Percentiles rank a stretch among this genome's conserved stretches.
These are phyloP conservation scores for Araneus ventricosus DNA, from an alignment of 1,140 invertebrate species.

Conservation along the genomic window DNA sequence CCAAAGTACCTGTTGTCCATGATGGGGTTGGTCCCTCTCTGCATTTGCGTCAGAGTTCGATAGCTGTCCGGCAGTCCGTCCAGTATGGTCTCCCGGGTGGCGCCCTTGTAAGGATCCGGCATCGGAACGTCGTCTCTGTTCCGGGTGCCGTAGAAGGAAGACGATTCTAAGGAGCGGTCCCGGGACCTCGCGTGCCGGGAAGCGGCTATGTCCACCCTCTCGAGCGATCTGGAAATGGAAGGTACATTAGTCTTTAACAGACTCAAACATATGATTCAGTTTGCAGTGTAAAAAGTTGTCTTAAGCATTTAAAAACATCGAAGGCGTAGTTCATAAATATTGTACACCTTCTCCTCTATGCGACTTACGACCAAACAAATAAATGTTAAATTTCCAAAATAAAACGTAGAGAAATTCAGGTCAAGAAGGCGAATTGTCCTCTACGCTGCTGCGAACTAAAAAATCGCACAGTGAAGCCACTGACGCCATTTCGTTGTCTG, in stretches of 20 bases:
- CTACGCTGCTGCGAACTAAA: no score
- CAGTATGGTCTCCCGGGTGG: constrained; percentile 38
- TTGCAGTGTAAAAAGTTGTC: no score
- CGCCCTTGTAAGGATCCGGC: constrained; percentile 62
- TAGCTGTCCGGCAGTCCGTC: constrained; percentile 46
- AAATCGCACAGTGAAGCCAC: no score
- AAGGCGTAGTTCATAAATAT: no score
- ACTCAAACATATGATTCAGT: no score
- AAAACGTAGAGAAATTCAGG: no score
- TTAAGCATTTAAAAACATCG: no score
- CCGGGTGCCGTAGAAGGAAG: constrained; percentile 49
- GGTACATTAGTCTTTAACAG: constrained; percentile 82
- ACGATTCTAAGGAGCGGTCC: constrained; percentile 80
- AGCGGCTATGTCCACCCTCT: constrained; percentile 77
- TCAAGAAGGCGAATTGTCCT: no score
- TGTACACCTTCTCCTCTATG: no score
- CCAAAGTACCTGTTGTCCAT: constrained; percentile 51
- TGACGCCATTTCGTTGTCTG: no score
- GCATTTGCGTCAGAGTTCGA: neutral
- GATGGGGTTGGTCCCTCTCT: constrained; percentile 55
- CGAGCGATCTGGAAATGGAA: constrained; percentile 80
- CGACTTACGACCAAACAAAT: no score
- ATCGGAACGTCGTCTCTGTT: constrained; percentile 57
- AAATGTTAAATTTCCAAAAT: no score
- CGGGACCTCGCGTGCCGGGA: constrained; percentile 80